Conservation (phyloP, 2,888 invertebrate genomes). For the Cheilosia scutellata region DNA sequence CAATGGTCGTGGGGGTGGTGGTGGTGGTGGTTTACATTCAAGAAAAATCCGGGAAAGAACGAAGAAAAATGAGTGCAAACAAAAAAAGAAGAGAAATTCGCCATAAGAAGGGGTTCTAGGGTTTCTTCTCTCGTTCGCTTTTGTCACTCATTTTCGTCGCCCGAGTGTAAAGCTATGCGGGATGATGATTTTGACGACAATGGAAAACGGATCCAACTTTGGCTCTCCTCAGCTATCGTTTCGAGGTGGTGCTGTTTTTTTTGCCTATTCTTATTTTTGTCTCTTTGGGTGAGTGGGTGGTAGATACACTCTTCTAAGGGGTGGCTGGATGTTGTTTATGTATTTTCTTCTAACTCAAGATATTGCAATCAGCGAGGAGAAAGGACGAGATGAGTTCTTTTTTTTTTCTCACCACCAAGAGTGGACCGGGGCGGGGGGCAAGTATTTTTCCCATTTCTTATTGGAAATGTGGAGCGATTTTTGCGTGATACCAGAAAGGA, state of each 20-base stretch:
- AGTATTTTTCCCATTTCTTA: conserved; percentile 64
- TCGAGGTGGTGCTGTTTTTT: conserved; percentile 25
- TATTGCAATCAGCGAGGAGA: conserved; percentile 56
- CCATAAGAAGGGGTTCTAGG: conserved; percentile 29
- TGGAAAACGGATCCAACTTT: conserved; percentile 51
- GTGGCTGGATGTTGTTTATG: conserved; percentile 68
- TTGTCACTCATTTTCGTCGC: conserved; percentile 72
- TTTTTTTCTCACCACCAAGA: conserved; percentile 26
- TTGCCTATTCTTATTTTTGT: conserved; percentile 49
- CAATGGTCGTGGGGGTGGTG: conserved; percentile 14
- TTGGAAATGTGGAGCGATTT: conserved; percentile 74
- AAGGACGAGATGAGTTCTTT: conserved; percentile 45
- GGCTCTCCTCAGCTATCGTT: conserved; percentile 42
- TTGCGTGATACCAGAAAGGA: conserved; percentile 71
- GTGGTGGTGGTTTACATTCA: conserved; percentile 6
- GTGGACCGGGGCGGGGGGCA: conserved; percentile 31
- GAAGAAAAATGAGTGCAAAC: conserved; percentile 63
- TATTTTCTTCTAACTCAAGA: conserved; percentile 66
- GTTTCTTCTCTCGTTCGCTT: conserved; percentile 64
- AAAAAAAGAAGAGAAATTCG: conserved; percentile 51
- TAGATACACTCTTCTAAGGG: conserved; percentile 43
- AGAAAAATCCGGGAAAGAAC: conserved; percentile 62
- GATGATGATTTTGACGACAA: conserved; percentile 55
- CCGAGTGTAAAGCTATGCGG: conserved; percentile 57
- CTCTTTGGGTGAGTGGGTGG: conserved; percentile 41